These are phyloP conservation scores for Drosophila anomalata DNA, from an alignment of 2,888 invertebrate genomes.

Conservation along the genomic window DNA sequence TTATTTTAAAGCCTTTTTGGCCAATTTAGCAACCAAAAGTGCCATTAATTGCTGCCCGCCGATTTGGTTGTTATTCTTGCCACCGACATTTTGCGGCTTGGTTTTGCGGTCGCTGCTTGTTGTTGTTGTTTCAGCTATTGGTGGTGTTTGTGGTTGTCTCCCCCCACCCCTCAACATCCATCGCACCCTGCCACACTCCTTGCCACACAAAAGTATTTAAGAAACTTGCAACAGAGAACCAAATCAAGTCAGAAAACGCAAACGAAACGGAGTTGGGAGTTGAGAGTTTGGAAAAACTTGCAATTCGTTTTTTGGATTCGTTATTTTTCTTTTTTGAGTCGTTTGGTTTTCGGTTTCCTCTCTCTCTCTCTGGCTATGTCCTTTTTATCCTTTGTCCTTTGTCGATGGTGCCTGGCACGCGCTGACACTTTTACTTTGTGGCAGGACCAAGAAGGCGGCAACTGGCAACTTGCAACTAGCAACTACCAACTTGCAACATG, in stretches of 20 bases:
- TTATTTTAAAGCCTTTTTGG: conserved; percentile 44
- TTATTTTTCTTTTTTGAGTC: conserved; percentile 17
- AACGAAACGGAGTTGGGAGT: conserved; percentile 4
- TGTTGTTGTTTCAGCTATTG: conserved; percentile 15
- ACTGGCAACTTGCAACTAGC: conserved; percentile 2
- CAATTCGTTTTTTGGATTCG: conserved; percentile 32
- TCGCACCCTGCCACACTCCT: background rate
- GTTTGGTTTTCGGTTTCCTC: conserved; percentile 23
- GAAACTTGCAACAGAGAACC: conserved; percentile 57
- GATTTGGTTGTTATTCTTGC: conserved; percentile 16
- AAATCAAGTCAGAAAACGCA: conserved; percentile 17
- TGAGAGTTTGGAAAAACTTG: conserved; percentile 37
- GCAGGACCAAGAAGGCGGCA: conserved; percentile 10
- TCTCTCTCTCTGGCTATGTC: background rate
- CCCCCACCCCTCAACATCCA: background rate
- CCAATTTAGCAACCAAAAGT: conserved; percentile 53
- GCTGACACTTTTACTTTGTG: conserved; percentile 75
- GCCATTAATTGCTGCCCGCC: conserved; percentile 57
- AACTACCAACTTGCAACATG: conserved; percentile 13
- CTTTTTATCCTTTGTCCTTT: conserved; percentile 13
- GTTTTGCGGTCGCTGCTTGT: conserved; percentile 28
- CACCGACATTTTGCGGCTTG: conserved; percentile 31
- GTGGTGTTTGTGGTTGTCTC: conserved; percentile 2
- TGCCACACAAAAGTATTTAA: conserved; percentile 76
- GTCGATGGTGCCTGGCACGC: conserved; percentile 68